A percentile compares a stretch with the other conserved stretches of the same genome.
Conservation (phyloP, 2,797 vertebrate species). For the Tiaroga cobitis region DNA sequence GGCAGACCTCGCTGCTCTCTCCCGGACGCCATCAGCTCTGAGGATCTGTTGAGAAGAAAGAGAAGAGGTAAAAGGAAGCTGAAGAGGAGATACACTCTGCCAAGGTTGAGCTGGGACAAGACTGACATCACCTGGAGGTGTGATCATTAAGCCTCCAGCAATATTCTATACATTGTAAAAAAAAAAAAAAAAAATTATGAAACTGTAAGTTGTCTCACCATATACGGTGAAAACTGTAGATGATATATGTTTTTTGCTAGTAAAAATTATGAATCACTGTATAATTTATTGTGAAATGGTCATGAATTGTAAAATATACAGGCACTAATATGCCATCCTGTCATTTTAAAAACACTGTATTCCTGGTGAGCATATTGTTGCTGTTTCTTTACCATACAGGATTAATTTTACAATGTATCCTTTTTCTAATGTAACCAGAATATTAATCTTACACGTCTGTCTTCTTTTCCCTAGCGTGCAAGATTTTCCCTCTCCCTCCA, state of each 20-base stretch:
- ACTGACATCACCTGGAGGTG: constrained; percentile 78
- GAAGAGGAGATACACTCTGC: constrained; percentile 78
- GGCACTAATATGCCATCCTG: not conserved
- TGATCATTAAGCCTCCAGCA: constrained; percentile 10
- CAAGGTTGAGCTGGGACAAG: constrained; percentile 81
- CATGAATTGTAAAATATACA: not conserved
- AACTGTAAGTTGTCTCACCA: not conserved
- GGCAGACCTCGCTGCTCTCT: constrained; percentile 84
- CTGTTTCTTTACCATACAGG: not conserved
- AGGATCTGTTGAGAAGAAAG: constrained; percentile 74
- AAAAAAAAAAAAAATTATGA: too few relatives aligned
- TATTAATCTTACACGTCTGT: constrained; percentile 6
- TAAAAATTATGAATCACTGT: not conserved
- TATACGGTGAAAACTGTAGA: not conserved
- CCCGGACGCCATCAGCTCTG: constrained; percentile 81
- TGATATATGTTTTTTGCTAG: not conserved
- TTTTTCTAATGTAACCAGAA: not conserved
- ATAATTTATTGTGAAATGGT: not conserved
- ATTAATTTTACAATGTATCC: not conserved
- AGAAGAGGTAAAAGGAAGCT: constrained; percentile 62
- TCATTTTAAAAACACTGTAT: not conserved
- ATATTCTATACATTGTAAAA: not conserved
- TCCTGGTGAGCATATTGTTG: not conserved
- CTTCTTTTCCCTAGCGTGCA: constrained; percentile 70
- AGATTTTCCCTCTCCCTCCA: constrained; percentile 74